phyloP scores from a whole-genome alignment of 2,797 vertebrate genomes.

The Macrochelys suwanniensis region DNA sequence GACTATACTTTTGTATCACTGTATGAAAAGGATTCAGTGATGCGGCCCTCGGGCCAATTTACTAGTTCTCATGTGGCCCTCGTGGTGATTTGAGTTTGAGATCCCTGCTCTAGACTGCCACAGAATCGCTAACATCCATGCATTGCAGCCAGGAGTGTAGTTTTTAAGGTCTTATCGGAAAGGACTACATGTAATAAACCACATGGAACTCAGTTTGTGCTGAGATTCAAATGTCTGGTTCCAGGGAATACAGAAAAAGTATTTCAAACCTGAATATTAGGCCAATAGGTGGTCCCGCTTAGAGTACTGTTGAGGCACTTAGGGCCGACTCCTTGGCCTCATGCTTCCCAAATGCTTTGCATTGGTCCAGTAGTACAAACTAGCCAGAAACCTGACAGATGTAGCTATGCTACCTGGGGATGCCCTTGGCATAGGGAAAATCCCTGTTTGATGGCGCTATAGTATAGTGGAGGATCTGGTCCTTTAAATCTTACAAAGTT shows the following conservation, averaged over 20 bases:
- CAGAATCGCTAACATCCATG: background rate
- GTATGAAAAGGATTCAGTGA: no score
- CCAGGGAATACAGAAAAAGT: background rate
- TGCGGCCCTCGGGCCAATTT: no score
- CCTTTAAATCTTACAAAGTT: background rate
- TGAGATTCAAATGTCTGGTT: background rate
- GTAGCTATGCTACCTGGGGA: background rate
- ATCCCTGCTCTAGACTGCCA: background rate
- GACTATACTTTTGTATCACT: no score
- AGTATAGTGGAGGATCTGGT: background rate
- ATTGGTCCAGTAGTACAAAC: background rate
- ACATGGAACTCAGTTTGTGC: rapidly evolving
- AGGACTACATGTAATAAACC: rapidly evolving
- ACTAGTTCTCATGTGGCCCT: no score
- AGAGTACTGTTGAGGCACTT: background rate
- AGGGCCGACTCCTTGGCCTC: background rate
- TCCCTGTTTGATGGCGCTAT: background rate
- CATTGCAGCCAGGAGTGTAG: background rate
- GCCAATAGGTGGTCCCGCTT: background rate
- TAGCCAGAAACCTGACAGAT: background rate
- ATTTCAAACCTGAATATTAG: background rate
- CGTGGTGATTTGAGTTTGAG: no score
- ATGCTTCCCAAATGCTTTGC: background rate
- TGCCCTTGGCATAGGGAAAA: background rate
- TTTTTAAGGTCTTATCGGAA: background rate